Evolutionary conservation across 2,113 vertebrate species (phyloP).

Genomic region (Amia ocellicauda): DNA sequence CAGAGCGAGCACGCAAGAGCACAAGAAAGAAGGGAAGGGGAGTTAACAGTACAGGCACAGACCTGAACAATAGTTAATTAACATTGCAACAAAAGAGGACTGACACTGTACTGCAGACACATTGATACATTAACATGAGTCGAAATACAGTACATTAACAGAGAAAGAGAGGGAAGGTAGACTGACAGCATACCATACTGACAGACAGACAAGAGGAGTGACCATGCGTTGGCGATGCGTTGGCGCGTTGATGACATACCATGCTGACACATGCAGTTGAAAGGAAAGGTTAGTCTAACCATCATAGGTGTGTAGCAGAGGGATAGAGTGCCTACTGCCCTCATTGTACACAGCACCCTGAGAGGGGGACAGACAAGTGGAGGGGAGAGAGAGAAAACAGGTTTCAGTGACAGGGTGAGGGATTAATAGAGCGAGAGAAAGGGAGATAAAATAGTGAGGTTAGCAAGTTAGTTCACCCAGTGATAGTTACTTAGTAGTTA

Average conservation of each 20-base stretch:
- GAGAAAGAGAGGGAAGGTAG: conserved; percentile 30
- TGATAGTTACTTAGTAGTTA: neutral
- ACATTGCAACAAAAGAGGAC: conserved; percentile 15
- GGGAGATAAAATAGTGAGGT: no score
- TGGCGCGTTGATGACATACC: conserved; percentile 52
- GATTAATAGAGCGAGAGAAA: neutral
- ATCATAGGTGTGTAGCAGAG: conserved; percentile 71
- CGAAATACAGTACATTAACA: conserved; percentile 45
- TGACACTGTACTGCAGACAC: conserved; percentile 20
- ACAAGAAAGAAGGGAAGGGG: no score
- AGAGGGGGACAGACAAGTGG: conserved; percentile 37
- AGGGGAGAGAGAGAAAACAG: conserved; percentile 27
- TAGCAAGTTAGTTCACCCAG: conserved; percentile 23
- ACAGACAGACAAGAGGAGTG: no score
- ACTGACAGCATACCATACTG: conserved; percentile 47
- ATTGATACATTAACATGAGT: conserved; percentile 17
- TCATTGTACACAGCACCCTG: conserved; percentile 66
- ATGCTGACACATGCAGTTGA: conserved; percentile 73
- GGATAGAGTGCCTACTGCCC: conserved; percentile 64
- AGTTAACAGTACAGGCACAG: no score
- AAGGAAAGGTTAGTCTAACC: conserved; percentile 63
- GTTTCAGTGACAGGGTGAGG: neutral
- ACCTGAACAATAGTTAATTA: neutral
- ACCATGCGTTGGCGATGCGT: neutral
- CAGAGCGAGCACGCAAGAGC: no score